A percentile compares a stretch with the other conserved stretches of the same genome.
These are phyloP conservation scores for Nephrotoma guestfalica DNA, from an alignment of 2,888 invertebrate species.

Conservation along the genomic window DNA sequence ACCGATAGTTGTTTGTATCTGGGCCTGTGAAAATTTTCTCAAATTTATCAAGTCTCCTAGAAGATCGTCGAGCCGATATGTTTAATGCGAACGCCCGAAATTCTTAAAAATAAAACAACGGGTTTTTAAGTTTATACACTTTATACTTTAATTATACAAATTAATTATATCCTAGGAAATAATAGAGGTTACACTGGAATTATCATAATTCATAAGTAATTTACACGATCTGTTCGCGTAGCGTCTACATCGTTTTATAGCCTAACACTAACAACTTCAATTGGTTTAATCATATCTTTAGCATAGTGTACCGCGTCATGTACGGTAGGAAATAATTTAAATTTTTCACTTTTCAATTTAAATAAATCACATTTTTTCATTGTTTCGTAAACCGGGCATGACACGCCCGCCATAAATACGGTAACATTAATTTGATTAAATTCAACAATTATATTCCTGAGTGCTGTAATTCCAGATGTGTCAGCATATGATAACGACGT, in stretches of 20 bases:
- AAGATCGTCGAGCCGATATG: too few species aligned
- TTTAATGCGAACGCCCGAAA: too few species aligned
- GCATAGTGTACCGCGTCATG: constrained; percentile 16
- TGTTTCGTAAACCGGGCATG: constrained; percentile 29
- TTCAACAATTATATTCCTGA: constrained; percentile 33
- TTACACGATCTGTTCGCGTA: background rate
- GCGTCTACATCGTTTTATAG: background rate
- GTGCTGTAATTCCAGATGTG: constrained; percentile 37
- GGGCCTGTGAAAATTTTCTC: too few species aligned
- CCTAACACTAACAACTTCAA: background rate
- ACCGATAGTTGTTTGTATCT: too few species aligned
- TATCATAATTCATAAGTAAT: background rate
- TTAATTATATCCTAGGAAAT: background rate
- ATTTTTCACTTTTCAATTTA: constrained; percentile 22
- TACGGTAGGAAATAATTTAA: constrained; percentile 19
- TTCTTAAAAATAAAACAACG: too few species aligned
- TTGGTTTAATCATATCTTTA: constrained; percentile 1
- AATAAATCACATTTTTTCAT: constrained; percentile 27
- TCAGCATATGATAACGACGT: constrained; percentile 42
- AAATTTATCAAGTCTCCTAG: too few species aligned
- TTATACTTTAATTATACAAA: too few species aligned
- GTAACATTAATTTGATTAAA: constrained; percentile 35
- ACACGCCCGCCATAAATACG: constrained; percentile 35
- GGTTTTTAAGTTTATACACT: too few species aligned
- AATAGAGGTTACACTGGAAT: background rate